phyloP scores from a whole-genome alignment of 2,888 invertebrate genomes.

The Cacoxenus indagator region DNA sequence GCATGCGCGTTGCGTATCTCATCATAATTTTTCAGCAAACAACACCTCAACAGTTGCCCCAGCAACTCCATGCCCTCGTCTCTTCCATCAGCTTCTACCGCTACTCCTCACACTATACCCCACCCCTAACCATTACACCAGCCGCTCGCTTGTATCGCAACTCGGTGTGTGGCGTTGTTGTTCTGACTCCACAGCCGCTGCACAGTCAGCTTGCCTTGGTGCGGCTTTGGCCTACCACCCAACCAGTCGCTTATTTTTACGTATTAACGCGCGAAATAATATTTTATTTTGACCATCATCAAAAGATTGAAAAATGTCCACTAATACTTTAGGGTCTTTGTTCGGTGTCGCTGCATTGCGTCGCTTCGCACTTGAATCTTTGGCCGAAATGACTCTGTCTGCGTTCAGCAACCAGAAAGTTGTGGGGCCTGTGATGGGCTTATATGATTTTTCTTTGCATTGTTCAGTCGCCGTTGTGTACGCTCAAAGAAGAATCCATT shows the following conservation, averaged over 20 bases:
- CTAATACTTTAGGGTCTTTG: slow-evolving; percentile 67
- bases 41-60: slow-evolving; percentile 60
- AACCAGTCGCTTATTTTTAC: slow-evolving; percentile 58
- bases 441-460: slow-evolving; percentile 17
- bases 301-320: slow-evolving; percentile 71
- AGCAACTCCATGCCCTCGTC: slow-evolving; percentile 24
- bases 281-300: slow-evolving; percentile 67
- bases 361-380: neutral
- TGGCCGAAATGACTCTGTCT: neutral
- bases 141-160: slow-evolving; percentile 11
- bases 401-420: neutral
- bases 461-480: neutral
- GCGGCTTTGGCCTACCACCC: slow-evolving; percentile 47
- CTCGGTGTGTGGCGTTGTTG: slow-evolving; percentile 33
- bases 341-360: slow-evolving; percentile 23
- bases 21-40: slow-evolving; percentile 66
- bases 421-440: slow-evolving; percentile 4
- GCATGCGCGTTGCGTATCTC: slow-evolving; percentile 29
- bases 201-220: slow-evolving; percentile 19
- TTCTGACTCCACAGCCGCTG: slow-evolving; percentile 43
- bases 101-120: too few relatives aligned
- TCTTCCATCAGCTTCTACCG: neutral
- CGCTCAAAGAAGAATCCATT: neutral
- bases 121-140: neutral
- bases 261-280: slow-evolving; percentile 68